Evolutionary conservation across 2,888 invertebrate genomes (phyloP).

Genomic region (Chrysomela aeneicollis): DNA sequence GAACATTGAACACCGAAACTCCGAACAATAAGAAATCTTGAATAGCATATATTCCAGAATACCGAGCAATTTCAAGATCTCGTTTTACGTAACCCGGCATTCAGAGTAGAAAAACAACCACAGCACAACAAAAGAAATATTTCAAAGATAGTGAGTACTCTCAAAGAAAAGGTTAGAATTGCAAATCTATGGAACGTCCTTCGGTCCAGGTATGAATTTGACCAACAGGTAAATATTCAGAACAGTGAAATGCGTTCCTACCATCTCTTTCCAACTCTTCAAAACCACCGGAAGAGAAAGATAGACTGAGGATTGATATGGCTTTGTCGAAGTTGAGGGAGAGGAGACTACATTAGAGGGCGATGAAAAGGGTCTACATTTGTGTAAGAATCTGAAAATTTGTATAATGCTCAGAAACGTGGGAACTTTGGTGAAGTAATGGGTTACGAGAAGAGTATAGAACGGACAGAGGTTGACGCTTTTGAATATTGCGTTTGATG

Average conservation of each 20-base stretch:
- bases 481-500: constrained; percentile 42
- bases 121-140: constrained; percentile 35
- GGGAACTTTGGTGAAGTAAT: constrained; percentile 44
- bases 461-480: constrained; percentile 34
- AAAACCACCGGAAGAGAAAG: constrained; percentile 17
- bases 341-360: constrained; percentile 28
- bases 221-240: constrained; percentile 34
- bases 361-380: constrained; percentile 29
- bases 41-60: constrained; percentile 9
- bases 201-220: constrained; percentile 32
- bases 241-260: constrained; percentile 11
- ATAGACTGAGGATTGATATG: constrained; percentile 26
- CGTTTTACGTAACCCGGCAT: constrained; percentile 34
- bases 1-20: neutral
- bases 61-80: constrained; percentile 29
- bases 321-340: constrained; percentile 32
- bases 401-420: constrained; percentile 42
- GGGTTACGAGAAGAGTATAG: constrained; percentile 36
- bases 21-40: constrained; percentile 11
- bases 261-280: constrained; percentile 23
- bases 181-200: constrained; percentile 43
- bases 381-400: constrained; percentile 45
- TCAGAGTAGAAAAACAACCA: constrained; percentile 35
- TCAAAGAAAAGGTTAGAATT: constrained; percentile 47
- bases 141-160: constrained; percentile 38